Evolutionary conservation across 2,113 vertebrate species (phyloP).

Genomic region (Hiodon alosoides): DNA sequence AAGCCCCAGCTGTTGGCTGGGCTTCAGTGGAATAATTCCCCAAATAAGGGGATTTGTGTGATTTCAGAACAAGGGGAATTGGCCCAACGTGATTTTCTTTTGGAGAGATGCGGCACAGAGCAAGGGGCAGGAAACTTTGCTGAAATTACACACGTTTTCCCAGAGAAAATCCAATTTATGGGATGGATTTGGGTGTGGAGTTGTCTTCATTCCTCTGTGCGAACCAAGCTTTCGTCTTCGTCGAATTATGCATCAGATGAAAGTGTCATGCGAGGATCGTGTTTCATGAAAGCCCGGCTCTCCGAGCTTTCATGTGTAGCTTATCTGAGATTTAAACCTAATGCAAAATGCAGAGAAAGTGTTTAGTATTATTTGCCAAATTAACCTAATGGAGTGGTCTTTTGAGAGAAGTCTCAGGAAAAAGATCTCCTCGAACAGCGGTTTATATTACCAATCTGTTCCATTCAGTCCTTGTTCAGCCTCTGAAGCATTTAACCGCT

Average conservation of each 20-base stretch:
- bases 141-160: conserved; percentile 49
- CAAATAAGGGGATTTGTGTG: conserved; percentile 37
- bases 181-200: conserved; percentile 56
- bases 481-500: not conserved
- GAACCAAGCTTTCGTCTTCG: not conserved
- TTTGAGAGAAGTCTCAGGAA: not conserved
- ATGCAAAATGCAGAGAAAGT: conserved; percentile 10
- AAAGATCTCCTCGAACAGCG: conserved; percentile 1
- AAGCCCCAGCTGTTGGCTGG: conserved; percentile 50
- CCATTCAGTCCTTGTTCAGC: conserved; percentile 16
- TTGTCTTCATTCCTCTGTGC: conserved; percentile 48
- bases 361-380: not conserved
- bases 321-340: conserved; percentile 27
- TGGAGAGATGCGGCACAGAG: conserved; percentile 15
- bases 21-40: conserved; percentile 37
- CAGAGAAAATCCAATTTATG: conserved; percentile 62
- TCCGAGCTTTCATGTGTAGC: conserved; percentile 36
- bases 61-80: conserved; percentile 37
- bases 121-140: conserved; percentile 18
- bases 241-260: conserved; percentile 55
- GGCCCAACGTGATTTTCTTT: conserved; percentile 22
- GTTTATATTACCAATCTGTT: not conserved
- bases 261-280: conserved; percentile 47
- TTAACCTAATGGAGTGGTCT: conserved; percentile 1
- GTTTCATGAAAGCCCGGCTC: conserved; percentile 30